These are phyloP conservation scores for Corvus moneduloides DNA, from an alignment of 2,113 vertebrate genomes.

Conservation along the genomic window DNA sequence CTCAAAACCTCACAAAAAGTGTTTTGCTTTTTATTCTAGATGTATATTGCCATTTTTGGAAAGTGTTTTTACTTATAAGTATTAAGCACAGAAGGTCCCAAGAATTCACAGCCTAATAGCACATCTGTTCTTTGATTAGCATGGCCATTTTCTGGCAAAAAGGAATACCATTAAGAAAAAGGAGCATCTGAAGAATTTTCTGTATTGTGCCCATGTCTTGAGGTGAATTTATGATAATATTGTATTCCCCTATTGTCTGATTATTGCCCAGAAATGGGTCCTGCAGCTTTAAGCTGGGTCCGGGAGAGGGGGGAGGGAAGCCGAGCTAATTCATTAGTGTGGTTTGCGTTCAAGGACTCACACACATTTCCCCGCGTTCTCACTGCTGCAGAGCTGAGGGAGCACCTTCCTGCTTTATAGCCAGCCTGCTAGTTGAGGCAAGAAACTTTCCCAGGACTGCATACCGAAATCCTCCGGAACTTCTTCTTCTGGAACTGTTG, in stretches of 20 bases:
- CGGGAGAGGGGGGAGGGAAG: background rate
- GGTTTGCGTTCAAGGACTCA: background rate
- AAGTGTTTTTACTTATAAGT: background rate
- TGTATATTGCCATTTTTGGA: background rate
- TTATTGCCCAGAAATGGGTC: background rate
- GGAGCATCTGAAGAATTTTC: background rate
- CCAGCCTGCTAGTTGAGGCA: background rate
- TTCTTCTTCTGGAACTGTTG: background rate
- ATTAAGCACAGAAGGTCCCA: background rate
- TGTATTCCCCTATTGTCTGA: background rate
- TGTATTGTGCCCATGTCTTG: background rate
- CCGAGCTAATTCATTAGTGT: accelerated
- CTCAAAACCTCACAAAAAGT: background rate
- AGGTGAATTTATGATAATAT: background rate
- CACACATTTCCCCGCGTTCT: background rate
- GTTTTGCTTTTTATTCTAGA: background rate
- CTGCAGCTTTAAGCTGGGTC: background rate
- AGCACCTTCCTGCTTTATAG: background rate
- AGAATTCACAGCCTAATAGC: background rate
- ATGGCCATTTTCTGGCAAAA: background rate
- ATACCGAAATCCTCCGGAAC: background rate
- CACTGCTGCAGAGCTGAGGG: background rate
- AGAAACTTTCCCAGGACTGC: background rate
- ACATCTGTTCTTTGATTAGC: background rate
- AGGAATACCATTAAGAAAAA: background rate